Conservation (phyloP, 2,888 invertebrate genomes). For the Myopa testacea region DNA sequence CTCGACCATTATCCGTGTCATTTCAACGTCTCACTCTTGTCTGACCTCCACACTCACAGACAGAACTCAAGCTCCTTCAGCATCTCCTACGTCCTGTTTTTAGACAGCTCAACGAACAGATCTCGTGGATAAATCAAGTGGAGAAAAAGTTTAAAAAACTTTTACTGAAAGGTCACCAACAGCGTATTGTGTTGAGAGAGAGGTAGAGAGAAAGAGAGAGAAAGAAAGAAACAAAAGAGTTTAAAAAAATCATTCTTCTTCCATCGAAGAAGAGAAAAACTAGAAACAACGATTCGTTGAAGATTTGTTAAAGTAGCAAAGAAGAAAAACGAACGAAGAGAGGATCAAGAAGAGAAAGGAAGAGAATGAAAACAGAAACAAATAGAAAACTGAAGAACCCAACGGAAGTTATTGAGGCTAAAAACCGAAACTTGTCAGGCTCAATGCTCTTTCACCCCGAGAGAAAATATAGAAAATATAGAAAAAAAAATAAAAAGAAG, state of each 20-base stretch:
- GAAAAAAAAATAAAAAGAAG: no score
- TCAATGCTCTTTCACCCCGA: not conserved
- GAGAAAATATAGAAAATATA: not conserved
- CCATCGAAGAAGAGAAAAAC: not conserved
- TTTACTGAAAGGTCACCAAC: conserved; percentile 34
- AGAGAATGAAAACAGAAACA: not conserved
- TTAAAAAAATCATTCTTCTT: not conserved
- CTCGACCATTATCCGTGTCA: conserved; percentile 42
- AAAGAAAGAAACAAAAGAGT: not conserved
- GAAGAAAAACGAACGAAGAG: not conserved
- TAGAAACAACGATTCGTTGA: not conserved
- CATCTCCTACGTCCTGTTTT: not conserved
- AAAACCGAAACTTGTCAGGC: conserved; percentile 32
- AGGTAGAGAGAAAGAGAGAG: not conserved
- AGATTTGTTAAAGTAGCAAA: not conserved
- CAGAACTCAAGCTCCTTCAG: not conserved
- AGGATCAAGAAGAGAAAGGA: not conserved
- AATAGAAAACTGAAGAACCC: conserved; percentile 4
- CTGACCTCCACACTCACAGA: not conserved
- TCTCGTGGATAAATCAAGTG: conserved; percentile 35
- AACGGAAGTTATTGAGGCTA: conserved; percentile 37
- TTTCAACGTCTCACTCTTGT: not conserved
- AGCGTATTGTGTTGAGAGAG: not conserved
- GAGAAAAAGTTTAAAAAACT: not conserved
- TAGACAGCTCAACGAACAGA: conserved; percentile 17